Evolutionary conservation across 2,797 vertebrate genomes (phyloP).

Genomic region (Cyprinodon diabolis): DNA sequence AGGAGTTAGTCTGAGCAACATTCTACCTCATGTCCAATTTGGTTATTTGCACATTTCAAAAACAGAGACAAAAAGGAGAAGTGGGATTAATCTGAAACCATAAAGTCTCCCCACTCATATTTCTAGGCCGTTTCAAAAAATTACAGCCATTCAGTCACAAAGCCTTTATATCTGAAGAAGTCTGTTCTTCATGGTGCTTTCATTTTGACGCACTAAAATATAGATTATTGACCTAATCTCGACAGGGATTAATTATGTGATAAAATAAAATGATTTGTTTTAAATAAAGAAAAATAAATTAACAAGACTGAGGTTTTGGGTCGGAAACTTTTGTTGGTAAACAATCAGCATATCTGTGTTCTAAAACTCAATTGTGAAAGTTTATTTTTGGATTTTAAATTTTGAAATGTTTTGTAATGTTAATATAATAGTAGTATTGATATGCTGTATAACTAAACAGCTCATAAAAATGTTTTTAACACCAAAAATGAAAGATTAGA

Average conservation of each 20-base stretch:
- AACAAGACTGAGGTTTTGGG: not conserved
- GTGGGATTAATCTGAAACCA: not conserved
- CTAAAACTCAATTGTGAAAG: too few species aligned
- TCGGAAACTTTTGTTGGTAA: not conserved
- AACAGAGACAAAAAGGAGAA: slow-evolving; percentile 16
- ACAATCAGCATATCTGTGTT: too few species aligned
- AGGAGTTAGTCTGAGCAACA: not conserved
- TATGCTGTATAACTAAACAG: too few species aligned
- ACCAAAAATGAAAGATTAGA: too few species aligned
- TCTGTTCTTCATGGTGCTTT: not conserved
- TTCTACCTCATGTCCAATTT: not conserved
- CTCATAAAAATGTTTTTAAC: too few species aligned
- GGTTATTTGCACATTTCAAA: not conserved
- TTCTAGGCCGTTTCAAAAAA: not conserved
- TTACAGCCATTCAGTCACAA: not conserved
- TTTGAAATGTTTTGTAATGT: too few species aligned
- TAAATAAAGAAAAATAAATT: not conserved
- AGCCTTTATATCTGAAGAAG: too few species aligned
- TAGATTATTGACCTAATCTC: not conserved
- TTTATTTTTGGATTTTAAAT: too few species aligned
- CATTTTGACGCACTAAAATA: not conserved
- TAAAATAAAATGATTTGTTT: not conserved
- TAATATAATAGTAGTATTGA: too few species aligned
- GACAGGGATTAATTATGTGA: too few species aligned
- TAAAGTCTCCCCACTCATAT: not conserved